A percentile compares a stretch with the other conserved stretches of the same genome.
Evolutionary conservation across 2,888 invertebrate species (phyloP).

Genomic region (Spodoptera exigua): DNA sequence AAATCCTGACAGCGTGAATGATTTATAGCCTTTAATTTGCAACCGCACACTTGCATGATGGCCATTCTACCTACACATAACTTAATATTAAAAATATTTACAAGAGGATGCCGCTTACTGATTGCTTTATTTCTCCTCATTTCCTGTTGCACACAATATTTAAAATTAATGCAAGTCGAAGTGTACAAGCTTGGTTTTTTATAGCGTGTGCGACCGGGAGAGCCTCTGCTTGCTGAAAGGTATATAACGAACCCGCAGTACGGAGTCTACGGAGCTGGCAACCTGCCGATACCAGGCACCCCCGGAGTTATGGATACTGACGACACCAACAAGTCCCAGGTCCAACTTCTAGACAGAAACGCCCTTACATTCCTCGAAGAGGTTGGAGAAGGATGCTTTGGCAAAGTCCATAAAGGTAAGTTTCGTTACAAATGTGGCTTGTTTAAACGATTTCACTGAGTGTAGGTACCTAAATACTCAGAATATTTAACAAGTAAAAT

Average conservation of each 20-base stretch:
- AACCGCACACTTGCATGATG: conserved; percentile 7
- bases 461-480: no score
- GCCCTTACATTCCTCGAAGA: conserved; percentile 92
- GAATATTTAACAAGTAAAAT: conserved; percentile 5
- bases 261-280: conserved; percentile 84
- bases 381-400: conserved; percentile 96
- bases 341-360: conserved; percentile 91
- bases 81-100: background rate
- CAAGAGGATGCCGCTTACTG: conserved; percentile 19
- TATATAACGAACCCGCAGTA: conserved; percentile 94
- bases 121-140: conserved; percentile 18
- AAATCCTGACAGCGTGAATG: background rate
- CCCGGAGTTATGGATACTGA: conserved; percentile 62
- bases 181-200: conserved; percentile 61
- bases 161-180: conserved; percentile 38
- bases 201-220: conserved; percentile 87
- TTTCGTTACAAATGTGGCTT: no score
- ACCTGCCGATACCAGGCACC: conserved; percentile 63
- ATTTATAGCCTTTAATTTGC: background rate
- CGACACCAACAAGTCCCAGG: conserved; percentile 77
- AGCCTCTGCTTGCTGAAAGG: conserved; percentile 92
- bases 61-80: no score
- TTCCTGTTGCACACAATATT: conserved; percentile 56
- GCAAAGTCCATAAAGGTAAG: conserved; percentile 95
- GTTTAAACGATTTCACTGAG: no score